These are phyloP conservation scores for Aphidoletes aphidimyza DNA, from an alignment of 2,888 invertebrate genomes.

Conservation along the genomic window DNA sequence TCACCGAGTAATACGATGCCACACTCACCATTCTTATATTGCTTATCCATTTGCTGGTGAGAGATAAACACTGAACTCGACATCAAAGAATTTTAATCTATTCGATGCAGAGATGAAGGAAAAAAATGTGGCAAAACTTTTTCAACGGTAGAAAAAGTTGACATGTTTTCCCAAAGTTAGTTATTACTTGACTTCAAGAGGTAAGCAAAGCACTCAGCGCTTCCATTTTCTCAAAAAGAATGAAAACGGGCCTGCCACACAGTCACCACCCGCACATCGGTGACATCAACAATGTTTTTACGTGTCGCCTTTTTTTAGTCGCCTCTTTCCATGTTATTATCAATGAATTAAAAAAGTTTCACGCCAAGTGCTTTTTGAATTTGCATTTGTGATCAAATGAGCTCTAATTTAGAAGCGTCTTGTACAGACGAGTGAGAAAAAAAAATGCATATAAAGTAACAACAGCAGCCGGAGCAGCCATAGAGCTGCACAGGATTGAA, in stretches of 20 bases:
- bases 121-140: conserved; percentile 12
- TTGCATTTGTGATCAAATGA: conserved; percentile 32
- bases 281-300: not conserved
- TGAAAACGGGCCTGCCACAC: not conserved
- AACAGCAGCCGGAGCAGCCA: not conserved
- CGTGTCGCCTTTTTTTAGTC: not conserved
- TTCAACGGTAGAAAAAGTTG: not conserved
- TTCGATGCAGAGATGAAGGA: not conserved
- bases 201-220: not conserved
- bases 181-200: not conserved
- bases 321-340: not conserved
- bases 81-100: not conserved
- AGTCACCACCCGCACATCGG: not conserved
- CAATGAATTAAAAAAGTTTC: conserved; percentile 22
- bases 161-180: not conserved
- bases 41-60: not conserved
- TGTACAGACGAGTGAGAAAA: not conserved
- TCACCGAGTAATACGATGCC: no score
- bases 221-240: not conserved
- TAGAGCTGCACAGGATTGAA: not conserved
- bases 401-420: not conserved
- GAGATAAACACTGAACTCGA: not conserved
- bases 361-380: not conserved
- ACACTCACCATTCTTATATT: no score
- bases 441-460: no score